Evolutionary conservation across 2,888 invertebrate genomes (phyloP), one percentile per base, ranked within the genome.

Genomic region (Conops quadrifasciatus): DNA sequence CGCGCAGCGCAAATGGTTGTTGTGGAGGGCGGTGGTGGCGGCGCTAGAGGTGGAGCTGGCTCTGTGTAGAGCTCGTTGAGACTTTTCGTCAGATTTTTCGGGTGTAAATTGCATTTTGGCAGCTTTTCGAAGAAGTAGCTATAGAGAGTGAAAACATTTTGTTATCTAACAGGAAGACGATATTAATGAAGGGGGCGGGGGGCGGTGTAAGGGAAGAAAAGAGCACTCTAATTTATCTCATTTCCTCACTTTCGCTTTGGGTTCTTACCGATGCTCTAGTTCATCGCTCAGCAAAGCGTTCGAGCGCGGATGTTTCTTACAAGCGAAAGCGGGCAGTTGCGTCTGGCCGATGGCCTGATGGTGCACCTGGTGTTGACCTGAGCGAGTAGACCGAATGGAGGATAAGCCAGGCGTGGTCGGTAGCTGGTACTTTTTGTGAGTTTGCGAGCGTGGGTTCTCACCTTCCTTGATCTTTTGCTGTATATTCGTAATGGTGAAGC

Each of bases 61-160:
- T 84, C 83, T 11, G 82, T 79, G 73, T 84, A 84, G n/a, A 86
- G 80, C 76, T 86, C 85, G 73, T 86, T 86, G 36, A 86, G 76
- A 26, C 85, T 85, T 73, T 85, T 86, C 72, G 86, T 83, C 65
- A 86, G 80, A 74, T 84, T 85, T 71, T 80, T 83, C 2, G 84
- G 80, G 75, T 85, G 84, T 58, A 85, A 75, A 77, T 82, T 83
- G 73, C 84, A 85, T 73, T 84, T 83, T 81, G 73, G 75, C n/a
- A 83, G 80, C 64, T 85, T 85, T 70, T 84, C 84, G 51, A 86
- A 85, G 75, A 80, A 86, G 72, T 82, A 85, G 64, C 85, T 86
- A 45, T 0, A 28, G 45, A 21, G 30, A 71, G 69, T 45, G 15
- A 16, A 63, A 68, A 1, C 36, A 1, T 9, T 1, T 36, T 36